A percentile compares a stretch with the other conserved stretches of the same genome.
These are phyloP conservation scores for Athene noctua DNA, from an alignment of 2,113 vertebrate genomes.

Conservation along the genomic window DNA sequence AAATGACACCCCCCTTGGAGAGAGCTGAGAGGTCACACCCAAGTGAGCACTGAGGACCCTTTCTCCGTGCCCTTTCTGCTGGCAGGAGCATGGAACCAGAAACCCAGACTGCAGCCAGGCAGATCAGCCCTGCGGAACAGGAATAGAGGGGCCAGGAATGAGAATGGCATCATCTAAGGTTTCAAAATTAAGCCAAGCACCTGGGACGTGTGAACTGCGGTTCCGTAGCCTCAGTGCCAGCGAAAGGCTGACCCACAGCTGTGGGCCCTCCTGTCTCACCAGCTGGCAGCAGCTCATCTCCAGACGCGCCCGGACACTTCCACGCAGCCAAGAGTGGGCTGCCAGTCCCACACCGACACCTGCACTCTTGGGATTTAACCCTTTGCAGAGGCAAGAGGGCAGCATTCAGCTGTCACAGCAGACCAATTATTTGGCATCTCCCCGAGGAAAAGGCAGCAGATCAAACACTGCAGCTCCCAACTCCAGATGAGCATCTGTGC, in stretches of 20 bases:
- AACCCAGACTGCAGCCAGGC: rapidly evolving
- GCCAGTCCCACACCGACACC: background rate
- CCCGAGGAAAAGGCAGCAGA: background rate
- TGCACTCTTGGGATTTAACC: background rate
- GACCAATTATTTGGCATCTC: background rate
- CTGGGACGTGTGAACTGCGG: rapidly evolving
- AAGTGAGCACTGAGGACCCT: background rate
- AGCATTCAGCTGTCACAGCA: background rate
- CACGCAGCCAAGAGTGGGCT: background rate
- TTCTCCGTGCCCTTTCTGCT: background rate
- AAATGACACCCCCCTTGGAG: rapidly evolving
- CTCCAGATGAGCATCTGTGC: background rate
- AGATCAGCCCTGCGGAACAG: background rate
- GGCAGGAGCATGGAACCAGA: background rate
- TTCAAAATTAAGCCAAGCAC: background rate
- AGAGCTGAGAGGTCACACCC: background rate
- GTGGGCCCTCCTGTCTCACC: background rate
- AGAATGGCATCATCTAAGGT: background rate
- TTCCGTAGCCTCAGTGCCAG: background rate
- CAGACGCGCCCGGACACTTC: background rate
- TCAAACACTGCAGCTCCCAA: background rate
- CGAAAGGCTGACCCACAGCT: background rate
- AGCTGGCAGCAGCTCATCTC: no score
- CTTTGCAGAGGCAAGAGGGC: background rate
- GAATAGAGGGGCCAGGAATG: background rate